Percentiles rank a stretch among this genome's conserved stretches.
These are phyloP conservation scores for Macrocentrus cingulum DNA, from an alignment of 1,140 invertebrate genomes.

Conservation along the genomic window DNA sequence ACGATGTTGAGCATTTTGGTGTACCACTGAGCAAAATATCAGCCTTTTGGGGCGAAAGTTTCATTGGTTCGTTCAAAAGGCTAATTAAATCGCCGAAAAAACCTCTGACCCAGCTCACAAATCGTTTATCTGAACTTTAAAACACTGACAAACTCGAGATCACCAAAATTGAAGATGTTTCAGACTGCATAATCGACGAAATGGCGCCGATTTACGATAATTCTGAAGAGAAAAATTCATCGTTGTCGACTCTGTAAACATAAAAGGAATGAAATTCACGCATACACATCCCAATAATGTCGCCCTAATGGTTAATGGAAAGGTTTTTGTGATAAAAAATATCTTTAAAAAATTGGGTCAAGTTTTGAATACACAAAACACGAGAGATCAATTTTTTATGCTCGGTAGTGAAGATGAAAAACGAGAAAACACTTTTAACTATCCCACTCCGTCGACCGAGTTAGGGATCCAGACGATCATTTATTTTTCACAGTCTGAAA, in stretches of 20 bases:
- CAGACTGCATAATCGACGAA: background rate
- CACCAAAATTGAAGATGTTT: background rate
- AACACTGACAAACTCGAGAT: background rate
- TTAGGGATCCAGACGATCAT: conserved; percentile 7
- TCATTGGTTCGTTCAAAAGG: conserved; percentile 24
- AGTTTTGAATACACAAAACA: background rate
- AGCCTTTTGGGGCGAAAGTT: conserved; percentile 32
- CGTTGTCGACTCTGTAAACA: background rate
- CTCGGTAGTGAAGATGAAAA: conserved; percentile 12
- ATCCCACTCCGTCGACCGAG: conserved; percentile 13
- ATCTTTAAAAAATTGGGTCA: conserved; percentile 1
- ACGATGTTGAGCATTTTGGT: conserved; percentile 28
- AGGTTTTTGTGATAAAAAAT: conserved; percentile 2
- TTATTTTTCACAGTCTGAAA: conserved; percentile 8
- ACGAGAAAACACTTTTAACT: conserved; percentile 7
- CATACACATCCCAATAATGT: background rate
- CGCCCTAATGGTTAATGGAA: background rate
- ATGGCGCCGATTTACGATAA: background rate
- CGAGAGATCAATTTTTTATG: conserved; percentile 12
- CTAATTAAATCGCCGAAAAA: conserved; percentile 19
- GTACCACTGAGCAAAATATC: conserved; percentile 21
- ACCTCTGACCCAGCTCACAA: conserved; percentile 28
- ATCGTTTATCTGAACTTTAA: conserved; percentile 24
- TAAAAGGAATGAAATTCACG: conserved; percentile 1
- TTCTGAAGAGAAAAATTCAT: background rate